Conservation (phyloP, 37 sponge, comb jelly and placozoan genomes). For the Hormiphora californensis region DNA sequence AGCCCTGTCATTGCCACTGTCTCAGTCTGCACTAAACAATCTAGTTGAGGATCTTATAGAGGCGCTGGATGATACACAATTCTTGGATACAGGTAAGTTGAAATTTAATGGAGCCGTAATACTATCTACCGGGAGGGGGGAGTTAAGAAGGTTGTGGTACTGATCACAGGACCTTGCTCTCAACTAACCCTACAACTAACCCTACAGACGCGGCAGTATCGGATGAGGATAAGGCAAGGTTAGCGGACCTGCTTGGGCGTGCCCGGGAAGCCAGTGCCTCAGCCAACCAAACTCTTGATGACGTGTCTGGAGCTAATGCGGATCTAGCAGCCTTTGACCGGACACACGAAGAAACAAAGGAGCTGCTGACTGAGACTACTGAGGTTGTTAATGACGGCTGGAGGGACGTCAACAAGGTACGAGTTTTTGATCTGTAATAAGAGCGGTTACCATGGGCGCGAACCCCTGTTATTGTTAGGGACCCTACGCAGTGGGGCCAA, state of each 20-base stretch:
- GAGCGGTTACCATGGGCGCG: too few species aligned
- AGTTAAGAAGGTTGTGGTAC: too few species aligned
- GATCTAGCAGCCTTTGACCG: not conserved
- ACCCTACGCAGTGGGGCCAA: too few species aligned
- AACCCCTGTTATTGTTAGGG: too few species aligned
- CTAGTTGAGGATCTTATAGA: slow-evolving; percentile 13
- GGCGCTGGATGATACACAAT: slow-evolving; percentile 30
- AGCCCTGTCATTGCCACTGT: not conserved
- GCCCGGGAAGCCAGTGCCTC: not conserved
- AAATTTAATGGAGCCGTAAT: too few species aligned
- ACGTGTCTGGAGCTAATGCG: not conserved
- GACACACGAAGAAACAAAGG: not conserved
- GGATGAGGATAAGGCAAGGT: not conserved
- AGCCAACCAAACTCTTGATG: slow-evolving; percentile 25
- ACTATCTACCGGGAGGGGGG: too few species aligned
- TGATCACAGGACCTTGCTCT: slow-evolving; percentile 21
- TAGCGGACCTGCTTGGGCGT: not conserved
- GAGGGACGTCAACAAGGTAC: not conserved
- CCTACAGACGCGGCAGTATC: slow-evolving; percentile 28
- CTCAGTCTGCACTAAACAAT: not conserved
- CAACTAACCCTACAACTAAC: too few species aligned
- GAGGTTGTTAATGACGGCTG: slow-evolving; percentile 38
- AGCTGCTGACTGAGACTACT: not conserved
- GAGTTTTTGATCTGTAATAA: too few species aligned
- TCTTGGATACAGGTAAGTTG: slow-evolving; percentile 32